A percentile compares a stretch with the other conserved stretches of the same genome.
These are phyloP conservation scores for Capricornis sumatraensis DNA, from an alignment of 2,113 vertebrate genomes.

Conservation along the genomic window DNA sequence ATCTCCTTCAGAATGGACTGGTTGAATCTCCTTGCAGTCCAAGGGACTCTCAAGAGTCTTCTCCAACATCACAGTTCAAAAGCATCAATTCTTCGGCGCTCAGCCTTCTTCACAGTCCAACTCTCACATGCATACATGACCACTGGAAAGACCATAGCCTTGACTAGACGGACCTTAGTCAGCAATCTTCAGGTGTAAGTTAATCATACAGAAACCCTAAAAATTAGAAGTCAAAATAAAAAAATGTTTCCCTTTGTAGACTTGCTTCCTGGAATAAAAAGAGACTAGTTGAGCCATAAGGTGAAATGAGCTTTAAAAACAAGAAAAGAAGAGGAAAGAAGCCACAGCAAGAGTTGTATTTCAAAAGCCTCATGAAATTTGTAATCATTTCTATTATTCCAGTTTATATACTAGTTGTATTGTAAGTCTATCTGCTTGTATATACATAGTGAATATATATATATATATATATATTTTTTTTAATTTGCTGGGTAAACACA, in stretches of 20 bases:
- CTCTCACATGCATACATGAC: too few species aligned
- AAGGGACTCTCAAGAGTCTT: too few species aligned
- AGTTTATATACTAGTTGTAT: neutral
- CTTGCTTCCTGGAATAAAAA: neutral
- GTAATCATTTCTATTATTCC: neutral
- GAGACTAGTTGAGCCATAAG: neutral
- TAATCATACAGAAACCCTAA: neutral
- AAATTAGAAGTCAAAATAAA: neutral
- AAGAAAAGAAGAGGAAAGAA: neutral
- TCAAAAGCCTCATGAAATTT: neutral
- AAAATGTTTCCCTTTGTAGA: neutral
- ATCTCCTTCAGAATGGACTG: too few species aligned
- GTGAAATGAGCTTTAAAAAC: neutral
- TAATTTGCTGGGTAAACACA: neutral
- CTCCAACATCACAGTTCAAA: too few species aligned
- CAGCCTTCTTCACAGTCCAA: too few species aligned
- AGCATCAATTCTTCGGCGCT: rapidly evolving
- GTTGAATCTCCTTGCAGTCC: too few species aligned
- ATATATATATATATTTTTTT: neutral
- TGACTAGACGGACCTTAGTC: too few species aligned
- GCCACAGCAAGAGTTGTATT: neutral
- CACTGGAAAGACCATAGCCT: too few species aligned
- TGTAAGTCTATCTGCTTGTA: neutral
- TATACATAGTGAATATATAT: neutral
- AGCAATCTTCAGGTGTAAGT: neutral